A percentile compares a stretch with the other conserved stretches of the same genome.
Conservation (phyloP, 2,113 vertebrate species). For the Porphyrio hochstetteri region DNA sequence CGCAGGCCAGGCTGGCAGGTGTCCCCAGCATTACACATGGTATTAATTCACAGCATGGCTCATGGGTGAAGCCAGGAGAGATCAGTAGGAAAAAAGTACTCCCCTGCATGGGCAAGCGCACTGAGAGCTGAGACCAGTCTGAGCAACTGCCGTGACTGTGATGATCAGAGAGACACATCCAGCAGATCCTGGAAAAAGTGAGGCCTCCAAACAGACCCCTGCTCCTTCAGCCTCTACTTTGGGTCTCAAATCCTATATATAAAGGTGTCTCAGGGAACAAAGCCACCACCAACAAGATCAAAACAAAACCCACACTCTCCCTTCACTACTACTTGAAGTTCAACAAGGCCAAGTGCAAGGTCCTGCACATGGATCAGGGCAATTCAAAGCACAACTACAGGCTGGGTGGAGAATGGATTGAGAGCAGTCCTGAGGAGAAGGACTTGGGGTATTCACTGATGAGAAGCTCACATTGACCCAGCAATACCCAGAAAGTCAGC, state of each 20-base stretch:
- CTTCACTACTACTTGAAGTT: not conserved
- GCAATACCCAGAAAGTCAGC: too few species aligned
- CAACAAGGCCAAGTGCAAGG: too few species aligned
- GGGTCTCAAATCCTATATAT: not conserved
- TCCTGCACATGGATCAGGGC: too few species aligned
- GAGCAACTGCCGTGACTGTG: not conserved
- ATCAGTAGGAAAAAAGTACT: not conserved
- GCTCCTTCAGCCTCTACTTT: not conserved
- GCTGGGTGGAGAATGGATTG: too few species aligned
- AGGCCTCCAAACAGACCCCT: not conserved
- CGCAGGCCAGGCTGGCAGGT: fast-evolving
- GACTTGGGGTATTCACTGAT: too few species aligned
- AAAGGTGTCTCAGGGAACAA: not conserved
- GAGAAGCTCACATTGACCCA: too few species aligned
- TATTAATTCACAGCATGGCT: not conserved
- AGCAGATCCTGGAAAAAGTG: not conserved
- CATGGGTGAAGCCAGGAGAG: not conserved
- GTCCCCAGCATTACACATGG: not conserved
- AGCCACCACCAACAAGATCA: not conserved
- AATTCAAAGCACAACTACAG: too few species aligned
- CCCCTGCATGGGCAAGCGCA: not conserved
- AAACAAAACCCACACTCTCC: not conserved
- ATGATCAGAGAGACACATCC: not conserved
- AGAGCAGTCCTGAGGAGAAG: too few species aligned
- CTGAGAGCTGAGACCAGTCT: not conserved